These are phyloP conservation scores for Zaprionus taronus DNA, from an alignment of 1,140 invertebrate genomes.

Conservation along the genomic window DNA sequence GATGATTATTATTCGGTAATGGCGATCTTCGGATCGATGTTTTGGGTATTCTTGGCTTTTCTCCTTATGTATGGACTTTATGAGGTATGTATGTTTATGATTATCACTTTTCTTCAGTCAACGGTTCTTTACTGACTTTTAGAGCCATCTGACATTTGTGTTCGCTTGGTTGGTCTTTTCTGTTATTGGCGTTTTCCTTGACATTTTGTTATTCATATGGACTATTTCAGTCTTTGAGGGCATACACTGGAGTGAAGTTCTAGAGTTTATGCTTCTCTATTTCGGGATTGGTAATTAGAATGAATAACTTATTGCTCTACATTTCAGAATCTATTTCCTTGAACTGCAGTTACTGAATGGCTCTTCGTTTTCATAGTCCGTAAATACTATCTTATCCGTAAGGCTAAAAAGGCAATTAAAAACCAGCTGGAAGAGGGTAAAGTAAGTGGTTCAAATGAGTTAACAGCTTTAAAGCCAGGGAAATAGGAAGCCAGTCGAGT, in stretches of 20 bases:
- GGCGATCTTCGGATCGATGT: conserved; percentile 27
- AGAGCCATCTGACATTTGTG: conserved; percentile 22
- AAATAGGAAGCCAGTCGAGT: not conserved
- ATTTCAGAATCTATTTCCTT: not conserved
- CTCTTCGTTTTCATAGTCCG: conserved; percentile 45
- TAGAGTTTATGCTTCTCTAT: conserved; percentile 41
- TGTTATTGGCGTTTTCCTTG: conserved; percentile 18
- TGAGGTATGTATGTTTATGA: conserved; percentile 25
- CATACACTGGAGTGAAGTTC: not conserved
- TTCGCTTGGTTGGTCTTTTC: conserved; percentile 50
- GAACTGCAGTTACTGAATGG: conserved; percentile 37
- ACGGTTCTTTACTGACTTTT: not conserved
- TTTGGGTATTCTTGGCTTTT: conserved; percentile 44
- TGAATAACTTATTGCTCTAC: not conserved
- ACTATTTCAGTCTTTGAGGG: conserved; percentile 16
- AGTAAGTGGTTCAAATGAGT: not conserved
- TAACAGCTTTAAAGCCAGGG: not conserved
- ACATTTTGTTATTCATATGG: conserved; percentile 42
- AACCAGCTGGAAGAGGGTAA: not conserved
- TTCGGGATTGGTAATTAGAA: conserved; percentile 42
- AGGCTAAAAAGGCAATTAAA: not conserved
- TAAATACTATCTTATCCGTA: conserved; percentile 28
- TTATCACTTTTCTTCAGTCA: not conserved
- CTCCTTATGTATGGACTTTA: conserved; percentile 44
- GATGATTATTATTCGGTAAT: conserved; percentile 12